Evolutionary conservation across 2,888 invertebrate species (phyloP), one percentile per base, ranked within the genome.

Genomic region (Caenorhabditis sinica): DNA sequence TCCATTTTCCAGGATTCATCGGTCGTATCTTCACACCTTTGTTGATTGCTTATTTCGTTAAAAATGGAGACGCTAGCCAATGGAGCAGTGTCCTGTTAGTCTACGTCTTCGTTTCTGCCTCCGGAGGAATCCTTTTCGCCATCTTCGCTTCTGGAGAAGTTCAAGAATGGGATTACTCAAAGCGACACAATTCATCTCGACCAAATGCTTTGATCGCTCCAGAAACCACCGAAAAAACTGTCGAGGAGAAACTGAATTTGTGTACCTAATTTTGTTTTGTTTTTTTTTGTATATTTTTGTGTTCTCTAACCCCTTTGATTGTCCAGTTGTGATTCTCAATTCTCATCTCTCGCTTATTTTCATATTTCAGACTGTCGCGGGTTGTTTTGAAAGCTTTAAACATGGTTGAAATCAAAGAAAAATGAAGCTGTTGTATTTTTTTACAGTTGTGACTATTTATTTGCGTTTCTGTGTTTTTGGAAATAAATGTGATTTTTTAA

Each of bases 21-120:
- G 90, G 89, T 11, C 76, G 88, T 20, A 66, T 86, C 45, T 51
- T 83, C 43, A 86, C 89, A 0, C 90, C 90, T 15, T 60, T 71
- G 6, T 20, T 89, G 25, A 89, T 90, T 49, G 82, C 86, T 8
- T 83, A 73, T 63, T 90, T 88, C 82, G 89, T 89, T 60, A 88
- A 82, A n/a, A 71, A 81, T 88, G 90, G 90, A 65, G 88, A 88
- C 0, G 79, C 88, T 4, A 88, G 85, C 33, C 90, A 91, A 83
- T 91, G 91, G 91, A 71, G 79, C 17, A 79, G 75, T 11, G 81
- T 91, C 11, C 82, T 89, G 43, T 74, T 87, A 30, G 76, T 89
- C 40, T 86, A 90, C 75, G 82, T 86, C 6, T 79, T 85, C 15
- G 65, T 83, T 17, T 84, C 85, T 9, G 25, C 81, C 1, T 51